Evolutionary conservation across 1,140 invertebrate genomes (phyloP).

Genomic region (Planococcus citri): DNA sequence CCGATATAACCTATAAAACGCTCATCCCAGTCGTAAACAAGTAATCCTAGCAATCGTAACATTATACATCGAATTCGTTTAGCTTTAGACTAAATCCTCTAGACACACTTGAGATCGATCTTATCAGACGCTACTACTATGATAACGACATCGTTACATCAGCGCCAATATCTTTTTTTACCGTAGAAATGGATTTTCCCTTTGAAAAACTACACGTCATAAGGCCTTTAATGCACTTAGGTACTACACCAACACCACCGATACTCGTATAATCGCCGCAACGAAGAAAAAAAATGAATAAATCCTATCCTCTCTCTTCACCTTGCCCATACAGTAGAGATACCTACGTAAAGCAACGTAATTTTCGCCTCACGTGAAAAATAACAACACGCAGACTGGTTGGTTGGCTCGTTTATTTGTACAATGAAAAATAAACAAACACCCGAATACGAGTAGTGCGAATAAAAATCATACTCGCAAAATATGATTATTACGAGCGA

Average conservation of each 20-base stretch:
- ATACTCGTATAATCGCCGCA: background rate
- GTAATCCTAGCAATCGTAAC: constrained; percentile 14
- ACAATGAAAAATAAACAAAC: background rate
- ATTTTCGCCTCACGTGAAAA: too few relatives aligned
- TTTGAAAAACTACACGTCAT: background rate
- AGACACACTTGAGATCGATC: background rate
- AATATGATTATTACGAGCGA: background rate
- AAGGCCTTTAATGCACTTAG: background rate
- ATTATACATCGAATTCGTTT: constrained; percentile 17
- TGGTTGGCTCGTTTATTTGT: background rate
- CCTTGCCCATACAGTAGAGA: background rate
- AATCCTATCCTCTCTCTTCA: background rate
- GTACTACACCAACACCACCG: background rate
- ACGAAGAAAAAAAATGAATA: background rate
- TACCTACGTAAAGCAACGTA: background rate
- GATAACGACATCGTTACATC: constrained; percentile 17
- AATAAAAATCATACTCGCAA: background rate
- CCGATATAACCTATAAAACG: constrained; percentile 9
- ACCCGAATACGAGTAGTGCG: too few relatives aligned
- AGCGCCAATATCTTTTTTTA: constrained; percentile 17
- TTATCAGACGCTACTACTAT: background rate
- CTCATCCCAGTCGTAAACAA: constrained; percentile 11
- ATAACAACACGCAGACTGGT: too few relatives aligned
- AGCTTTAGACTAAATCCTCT: constrained; percentile 6
- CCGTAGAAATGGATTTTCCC: constrained; percentile 7